Conservation (phyloP, 1,140 invertebrate species). For the Brachionus rubens region DNA sequence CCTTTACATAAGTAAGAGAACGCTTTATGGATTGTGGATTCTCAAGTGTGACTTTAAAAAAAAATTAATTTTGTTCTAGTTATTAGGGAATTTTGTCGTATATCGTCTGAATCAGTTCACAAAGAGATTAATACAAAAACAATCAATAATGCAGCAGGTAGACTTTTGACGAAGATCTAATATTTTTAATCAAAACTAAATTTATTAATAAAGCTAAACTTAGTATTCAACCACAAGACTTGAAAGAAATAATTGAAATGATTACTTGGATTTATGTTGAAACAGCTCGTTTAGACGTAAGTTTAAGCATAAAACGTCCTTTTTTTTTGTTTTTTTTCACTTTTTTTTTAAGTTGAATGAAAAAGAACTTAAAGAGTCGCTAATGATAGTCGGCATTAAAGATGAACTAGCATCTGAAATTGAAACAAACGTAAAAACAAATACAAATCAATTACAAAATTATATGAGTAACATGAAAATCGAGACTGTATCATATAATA, state of each 20-base stretch:
- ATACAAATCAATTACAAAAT: neutral
- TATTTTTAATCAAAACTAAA: neutral
- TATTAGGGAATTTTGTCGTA: constrained; percentile 22
- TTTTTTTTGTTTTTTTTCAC: neutral
- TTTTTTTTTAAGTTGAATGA: constrained; percentile 1
- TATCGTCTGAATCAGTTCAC: constrained; percentile 28
- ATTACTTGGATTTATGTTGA: constrained; percentile 11
- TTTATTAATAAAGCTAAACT: constrained; percentile 9
- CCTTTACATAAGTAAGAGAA: too few species aligned
- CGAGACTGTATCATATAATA: neutral
- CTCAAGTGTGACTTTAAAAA: too few species aligned
- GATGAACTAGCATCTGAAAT: neutral
- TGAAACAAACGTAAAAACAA: neutral
- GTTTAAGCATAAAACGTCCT: neutral
- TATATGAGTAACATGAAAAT: constrained; percentile 32
- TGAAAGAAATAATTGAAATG: constrained; percentile 34
- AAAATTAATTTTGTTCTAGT: neutral
- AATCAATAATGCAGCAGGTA: constrained; percentile 44
- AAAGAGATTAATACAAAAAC: constrained; percentile 36
- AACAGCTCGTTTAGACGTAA: constrained; percentile 6
- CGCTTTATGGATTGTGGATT: too few species aligned
- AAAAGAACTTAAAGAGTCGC: constrained; percentile 24
- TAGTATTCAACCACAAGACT: neutral
- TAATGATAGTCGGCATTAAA: constrained; percentile 5
- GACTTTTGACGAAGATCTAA: neutral